phyloP scores from a whole-genome alignment of 35 echinoderm and acorn worm species.

The Stichopus chloronotus region DNA sequence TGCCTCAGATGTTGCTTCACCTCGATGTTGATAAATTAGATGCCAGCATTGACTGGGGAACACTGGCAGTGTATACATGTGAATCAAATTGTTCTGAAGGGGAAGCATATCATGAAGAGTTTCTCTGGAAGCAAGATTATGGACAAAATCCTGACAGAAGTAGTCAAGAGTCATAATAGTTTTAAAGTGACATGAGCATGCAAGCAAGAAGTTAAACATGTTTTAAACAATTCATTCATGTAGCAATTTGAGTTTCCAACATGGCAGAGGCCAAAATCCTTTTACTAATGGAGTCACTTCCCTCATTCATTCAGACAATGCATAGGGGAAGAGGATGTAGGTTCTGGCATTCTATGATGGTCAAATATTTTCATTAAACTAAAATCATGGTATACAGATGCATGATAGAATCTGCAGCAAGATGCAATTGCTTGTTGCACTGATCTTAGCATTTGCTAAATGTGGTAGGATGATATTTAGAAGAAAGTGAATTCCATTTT shows the following conservation, averaged over 20 bases:
- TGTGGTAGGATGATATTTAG: background rate
- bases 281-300: background rate
- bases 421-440: no score
- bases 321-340: no score
- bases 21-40: conserved; percentile 84
- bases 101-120: conserved; percentile 78
- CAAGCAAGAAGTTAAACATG: background rate
- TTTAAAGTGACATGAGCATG: background rate
- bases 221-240: background rate
- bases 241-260: background rate
- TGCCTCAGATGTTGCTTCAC: conserved; percentile 87
- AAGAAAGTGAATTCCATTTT: background rate
- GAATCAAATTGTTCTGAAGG: conserved; percentile 75
- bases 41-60: conserved; percentile 96
- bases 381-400: no score
- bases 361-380: no score
- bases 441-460: no score
- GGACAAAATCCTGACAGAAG: background rate
- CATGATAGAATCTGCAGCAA: no score
- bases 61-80: conserved; percentile 88
- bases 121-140: conserved; percentile 93
- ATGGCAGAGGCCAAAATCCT: background rate
- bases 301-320: background rate
- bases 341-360: no score
- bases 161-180: background rate